Conservation (phyloP, 2,797 vertebrate genomes). For the Adrianichthys oophorus region DNA sequence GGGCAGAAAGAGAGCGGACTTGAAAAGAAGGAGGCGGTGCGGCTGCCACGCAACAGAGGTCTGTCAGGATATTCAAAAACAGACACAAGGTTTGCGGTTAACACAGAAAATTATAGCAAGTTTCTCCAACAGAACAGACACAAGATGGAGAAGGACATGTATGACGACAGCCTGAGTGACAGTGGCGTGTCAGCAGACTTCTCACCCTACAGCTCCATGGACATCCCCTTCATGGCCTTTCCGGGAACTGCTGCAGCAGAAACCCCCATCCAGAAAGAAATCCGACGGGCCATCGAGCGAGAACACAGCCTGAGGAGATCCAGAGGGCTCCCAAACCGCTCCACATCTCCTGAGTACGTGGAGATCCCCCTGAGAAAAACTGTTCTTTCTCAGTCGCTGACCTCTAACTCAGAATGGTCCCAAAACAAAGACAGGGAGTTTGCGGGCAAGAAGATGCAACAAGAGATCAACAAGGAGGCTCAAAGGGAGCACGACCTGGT, state of each 20-base stretch:
- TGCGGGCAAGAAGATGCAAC: conserved; percentile 87
- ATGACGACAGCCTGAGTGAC: conserved; percentile 78
- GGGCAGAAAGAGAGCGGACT: conserved; percentile 43
- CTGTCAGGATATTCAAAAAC: conserved; percentile 23
- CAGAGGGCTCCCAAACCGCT: conserved; percentile 78
- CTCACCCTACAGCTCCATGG: conserved; percentile 66
- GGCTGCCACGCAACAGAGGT: conserved; percentile 16
- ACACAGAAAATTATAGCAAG: conserved; percentile 13
- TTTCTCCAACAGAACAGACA: conserved; percentile 12
- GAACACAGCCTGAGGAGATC: conserved; percentile 87
- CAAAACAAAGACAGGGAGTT: conserved; percentile 79
- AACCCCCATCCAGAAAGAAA: conserved; percentile 94
- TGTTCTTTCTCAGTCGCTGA: conserved; percentile 56
- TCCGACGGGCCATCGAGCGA: conserved; percentile 83
- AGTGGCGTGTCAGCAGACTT: conserved; percentile 79
- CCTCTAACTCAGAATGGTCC: conserved; percentile 50
- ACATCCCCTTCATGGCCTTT: conserved; percentile 26
- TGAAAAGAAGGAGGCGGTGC: conserved; percentile 22
- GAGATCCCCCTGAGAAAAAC: conserved; percentile 79
- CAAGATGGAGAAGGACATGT: conserved; percentile 72
- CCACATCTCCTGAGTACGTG: conserved; percentile 80
- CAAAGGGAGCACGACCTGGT: conserved; percentile 83
- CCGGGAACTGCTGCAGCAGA: conserved; percentile 59
- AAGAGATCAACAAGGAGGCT: conserved; percentile 81
- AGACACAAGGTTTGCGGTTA: conserved; percentile 9